Evolutionary conservation across 2,113 vertebrate species (phyloP).

Genomic region (Hipposideros armiger): DNA sequence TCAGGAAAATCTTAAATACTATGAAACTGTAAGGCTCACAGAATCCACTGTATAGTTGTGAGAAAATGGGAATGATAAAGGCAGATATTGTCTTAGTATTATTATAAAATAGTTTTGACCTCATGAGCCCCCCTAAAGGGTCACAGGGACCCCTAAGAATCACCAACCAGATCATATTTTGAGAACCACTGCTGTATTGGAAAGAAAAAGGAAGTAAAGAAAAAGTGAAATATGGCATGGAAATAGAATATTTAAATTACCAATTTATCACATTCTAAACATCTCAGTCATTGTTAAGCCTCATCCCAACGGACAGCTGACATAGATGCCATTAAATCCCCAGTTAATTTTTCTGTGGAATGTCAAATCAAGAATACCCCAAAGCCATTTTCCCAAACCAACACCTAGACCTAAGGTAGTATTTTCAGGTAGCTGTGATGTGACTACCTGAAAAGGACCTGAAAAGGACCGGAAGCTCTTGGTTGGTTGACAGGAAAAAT

Average conservation of each 20-base stretch:
- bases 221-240: neutral
- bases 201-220: neutral
- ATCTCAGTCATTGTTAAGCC: neutral
- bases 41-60: neutral
- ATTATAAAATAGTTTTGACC: neutral
- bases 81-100: neutral
- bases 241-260: neutral
- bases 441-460: neutral
- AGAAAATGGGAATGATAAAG: neutral
- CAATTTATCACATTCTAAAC: neutral
- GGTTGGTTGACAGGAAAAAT: neutral
- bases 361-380: neutral
- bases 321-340: neutral
- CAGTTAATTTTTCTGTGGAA: neutral
- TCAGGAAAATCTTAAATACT: constrained; percentile 3
- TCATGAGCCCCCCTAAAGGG: neutral
- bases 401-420: neutral
- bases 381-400: neutral
- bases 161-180: neutral
- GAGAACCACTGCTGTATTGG: neutral
- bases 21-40: neutral
- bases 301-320: neutral
- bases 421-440: neutral
- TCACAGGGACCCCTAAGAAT: neutral
- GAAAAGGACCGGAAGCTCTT: neutral